phyloP scores from a whole-genome alignment of 2,113 vertebrate genomes.

The Leptocoma aspasia region DNA sequence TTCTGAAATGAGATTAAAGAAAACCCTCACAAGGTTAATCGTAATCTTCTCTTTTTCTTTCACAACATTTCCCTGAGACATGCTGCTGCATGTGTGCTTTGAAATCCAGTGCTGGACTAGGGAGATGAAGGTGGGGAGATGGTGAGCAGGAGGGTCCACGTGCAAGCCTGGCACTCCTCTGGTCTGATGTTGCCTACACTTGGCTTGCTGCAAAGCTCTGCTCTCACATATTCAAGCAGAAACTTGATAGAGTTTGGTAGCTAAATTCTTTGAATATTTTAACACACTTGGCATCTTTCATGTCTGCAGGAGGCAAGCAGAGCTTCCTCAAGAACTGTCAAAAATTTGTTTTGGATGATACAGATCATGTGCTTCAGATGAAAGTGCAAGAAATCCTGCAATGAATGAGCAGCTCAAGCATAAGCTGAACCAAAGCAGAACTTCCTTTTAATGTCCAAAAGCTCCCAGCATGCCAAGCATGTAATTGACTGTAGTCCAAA shows the following conservation, averaged over 20 bases:
- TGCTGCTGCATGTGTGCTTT: not conserved
- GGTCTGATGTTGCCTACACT: not conserved
- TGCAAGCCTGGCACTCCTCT: not conserved
- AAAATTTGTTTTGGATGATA: not conserved
- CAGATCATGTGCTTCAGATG: not conserved
- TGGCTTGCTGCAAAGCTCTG: not conserved
- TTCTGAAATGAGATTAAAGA: not conserved
- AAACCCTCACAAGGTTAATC: not conserved
- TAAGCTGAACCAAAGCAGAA: conserved; percentile 3
- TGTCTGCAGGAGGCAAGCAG: not conserved
- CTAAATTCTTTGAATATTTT: not conserved
- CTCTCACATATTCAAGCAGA: not conserved
- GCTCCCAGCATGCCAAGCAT: not conserved
- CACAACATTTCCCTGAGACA: not conserved
- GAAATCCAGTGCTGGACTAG: not conserved
- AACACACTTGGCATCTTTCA: not conserved
- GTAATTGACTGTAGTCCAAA: not conserved
- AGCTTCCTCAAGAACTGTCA: not conserved
- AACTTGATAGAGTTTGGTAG: not conserved
- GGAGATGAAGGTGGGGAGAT: not conserved
- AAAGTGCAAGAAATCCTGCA: conserved; percentile 18
- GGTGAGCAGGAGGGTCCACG: not conserved
- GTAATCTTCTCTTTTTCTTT: not conserved
- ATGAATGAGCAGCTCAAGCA: not conserved
- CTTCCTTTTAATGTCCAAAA: not conserved